Percentiles rank a stretch among this genome's conserved stretches.
Evolutionary conservation across 2,797 vertebrate species (phyloP).

Genomic region (Phalanger gymnotis): DNA sequence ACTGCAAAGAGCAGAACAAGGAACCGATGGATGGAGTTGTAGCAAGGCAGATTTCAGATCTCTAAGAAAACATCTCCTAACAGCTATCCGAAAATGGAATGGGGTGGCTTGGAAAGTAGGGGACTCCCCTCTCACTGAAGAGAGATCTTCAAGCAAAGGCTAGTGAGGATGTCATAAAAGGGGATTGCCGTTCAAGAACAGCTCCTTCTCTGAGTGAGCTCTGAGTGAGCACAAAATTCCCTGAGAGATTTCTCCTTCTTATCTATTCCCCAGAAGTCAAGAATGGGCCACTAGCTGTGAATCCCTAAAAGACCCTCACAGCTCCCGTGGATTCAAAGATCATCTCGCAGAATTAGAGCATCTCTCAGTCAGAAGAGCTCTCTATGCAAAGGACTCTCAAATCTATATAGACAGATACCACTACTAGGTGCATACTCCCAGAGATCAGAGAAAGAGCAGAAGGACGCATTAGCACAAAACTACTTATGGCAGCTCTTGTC

Average conservation of each 20-base stretch:
- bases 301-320: not conserved
- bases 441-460: not conserved
- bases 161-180: not conserved
- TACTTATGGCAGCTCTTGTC: not conserved
- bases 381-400: not conserved
- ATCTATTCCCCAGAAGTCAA: not conserved
- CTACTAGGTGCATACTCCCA: not conserved
- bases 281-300: not conserved
- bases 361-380: not conserved
- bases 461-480: not conserved
- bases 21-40: not conserved
- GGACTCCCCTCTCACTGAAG: not conserved
- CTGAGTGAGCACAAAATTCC: not conserved
- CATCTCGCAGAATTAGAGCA: not conserved
- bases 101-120: not conserved
- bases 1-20: not conserved
- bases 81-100: not conserved
- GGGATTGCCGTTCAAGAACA: not conserved
- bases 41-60: not conserved
- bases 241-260: not conserved
- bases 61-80: not conserved
- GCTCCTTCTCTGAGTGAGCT: not conserved
- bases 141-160: not conserved
- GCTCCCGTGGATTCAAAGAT: not conserved
- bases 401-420: not conserved